phyloP scores from a whole-genome alignment of 2,888 invertebrate species.

The Chrysomela aeneicollis region DNA sequence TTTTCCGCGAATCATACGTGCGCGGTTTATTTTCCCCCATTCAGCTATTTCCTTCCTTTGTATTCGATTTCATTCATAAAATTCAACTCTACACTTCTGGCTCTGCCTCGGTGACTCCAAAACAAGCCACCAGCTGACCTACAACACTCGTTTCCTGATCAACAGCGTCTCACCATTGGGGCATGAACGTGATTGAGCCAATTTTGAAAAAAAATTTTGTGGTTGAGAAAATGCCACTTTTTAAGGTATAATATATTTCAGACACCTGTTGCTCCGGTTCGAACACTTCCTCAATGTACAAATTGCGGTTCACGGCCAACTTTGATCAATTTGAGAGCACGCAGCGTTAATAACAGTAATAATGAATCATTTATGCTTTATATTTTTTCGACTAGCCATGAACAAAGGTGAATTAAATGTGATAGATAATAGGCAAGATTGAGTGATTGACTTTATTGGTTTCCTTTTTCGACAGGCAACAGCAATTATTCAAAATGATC shows the following conservation, averaged over 20 bases:
- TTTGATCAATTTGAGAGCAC: not conserved
- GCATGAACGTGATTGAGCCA: too few relatives aligned
- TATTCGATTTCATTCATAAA: constrained; percentile 25
- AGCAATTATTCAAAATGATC: not conserved
- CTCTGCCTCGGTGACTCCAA: constrained; percentile 7
- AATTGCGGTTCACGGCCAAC: not conserved
- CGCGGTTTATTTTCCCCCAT: constrained; percentile 14
- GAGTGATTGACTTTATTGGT: not conserved
- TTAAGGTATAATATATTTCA: too few relatives aligned
- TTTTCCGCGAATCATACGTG: constrained; percentile 16
- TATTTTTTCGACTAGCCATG: not conserved
- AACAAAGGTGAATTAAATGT: not conserved
- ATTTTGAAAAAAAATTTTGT: too few relatives aligned
- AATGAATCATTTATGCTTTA: not conserved
- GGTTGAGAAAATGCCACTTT: too few relatives aligned
- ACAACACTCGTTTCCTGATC: constrained; percentile 21
- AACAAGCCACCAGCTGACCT: constrained; percentile 31
- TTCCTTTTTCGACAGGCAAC: not conserved
- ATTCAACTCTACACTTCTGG: constrained; percentile 16
- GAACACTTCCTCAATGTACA: not conserved
- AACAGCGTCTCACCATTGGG: not conserved
- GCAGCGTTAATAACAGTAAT: not conserved
- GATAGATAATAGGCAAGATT: not conserved
- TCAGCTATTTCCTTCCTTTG: constrained; percentile 22
- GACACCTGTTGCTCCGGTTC: not conserved